Evolutionary conservation across 2,888 invertebrate genomes (phyloP).

Genomic region (Spatulosminthurus flaviceps): DNA sequence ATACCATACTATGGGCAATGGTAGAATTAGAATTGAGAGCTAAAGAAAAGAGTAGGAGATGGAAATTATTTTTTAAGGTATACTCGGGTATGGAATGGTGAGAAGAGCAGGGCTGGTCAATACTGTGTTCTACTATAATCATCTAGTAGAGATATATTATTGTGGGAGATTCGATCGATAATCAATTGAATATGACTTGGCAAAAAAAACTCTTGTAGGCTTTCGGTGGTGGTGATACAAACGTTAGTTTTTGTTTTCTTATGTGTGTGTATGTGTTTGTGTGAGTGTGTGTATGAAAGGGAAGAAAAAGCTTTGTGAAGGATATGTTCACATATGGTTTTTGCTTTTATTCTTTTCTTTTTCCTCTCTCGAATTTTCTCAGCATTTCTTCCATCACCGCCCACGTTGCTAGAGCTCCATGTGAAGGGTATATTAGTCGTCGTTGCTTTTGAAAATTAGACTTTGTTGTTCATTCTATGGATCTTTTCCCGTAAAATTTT

Average conservation of each 20-base stretch:
- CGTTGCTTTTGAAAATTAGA: background rate
- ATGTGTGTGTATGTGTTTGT: too few species aligned
- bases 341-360: background rate
- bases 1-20: too few species aligned
- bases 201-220: slow-evolving; percentile 42
- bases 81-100: slow-evolving; percentile 1
- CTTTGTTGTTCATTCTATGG: background rate
- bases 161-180: slow-evolving; percentile 44
- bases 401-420: slow-evolving; percentile 9
- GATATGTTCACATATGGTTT: slow-evolving; percentile 1
- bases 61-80: slow-evolving; percentile 15
- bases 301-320: background rate
- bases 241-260: slow-evolving; percentile 28
- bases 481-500: slow-evolving; percentile 18
- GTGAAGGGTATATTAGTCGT: too few species aligned
- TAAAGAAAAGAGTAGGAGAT: slow-evolving; percentile 12
- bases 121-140: background rate
- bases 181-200: slow-evolving; percentile 54
- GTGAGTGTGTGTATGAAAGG: slow-evolving; percentile 2
- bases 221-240: slow-evolving; percentile 21
- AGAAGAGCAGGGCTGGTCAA: slow-evolving; percentile 24
- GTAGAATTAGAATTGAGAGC: background rate
- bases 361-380: slow-evolving; percentile 25
- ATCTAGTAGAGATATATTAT: background rate
- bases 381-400: slow-evolving; percentile 28